These are phyloP conservation scores for Spodoptera picta DNA, from an alignment of 2,888 invertebrate species.

Conservation along the genomic window DNA sequence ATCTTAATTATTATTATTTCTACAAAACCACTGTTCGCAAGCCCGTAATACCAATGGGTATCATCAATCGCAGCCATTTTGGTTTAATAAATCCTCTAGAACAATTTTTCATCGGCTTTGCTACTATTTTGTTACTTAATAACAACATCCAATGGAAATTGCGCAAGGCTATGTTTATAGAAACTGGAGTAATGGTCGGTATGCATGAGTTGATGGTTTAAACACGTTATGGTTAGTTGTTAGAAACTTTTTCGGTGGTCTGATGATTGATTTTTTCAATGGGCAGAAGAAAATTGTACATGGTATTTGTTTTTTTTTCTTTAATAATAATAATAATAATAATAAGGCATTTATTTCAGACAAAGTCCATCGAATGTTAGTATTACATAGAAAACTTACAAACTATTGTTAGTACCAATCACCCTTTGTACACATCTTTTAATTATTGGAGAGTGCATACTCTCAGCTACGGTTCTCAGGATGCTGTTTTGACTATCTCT, in stretches of 20 bases:
- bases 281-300: too few relatives aligned
- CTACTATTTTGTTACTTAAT: constrained; percentile 66
- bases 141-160: constrained; percentile 62
- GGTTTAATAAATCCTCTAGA: constrained; percentile 70
- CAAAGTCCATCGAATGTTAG: too few relatives aligned
- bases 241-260: constrained; percentile 20
- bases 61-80: constrained; percentile 70
- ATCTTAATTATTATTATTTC: constrained; percentile 82
- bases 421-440: too few relatives aligned
- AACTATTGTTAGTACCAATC: too few relatives aligned
- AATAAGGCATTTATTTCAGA: too few relatives aligned
- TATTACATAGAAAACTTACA: too few relatives aligned
- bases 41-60: constrained; percentile 72
- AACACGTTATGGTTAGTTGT: constrained; percentile 33
- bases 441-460: too few relatives aligned
- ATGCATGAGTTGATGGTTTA: constrained; percentile 22
- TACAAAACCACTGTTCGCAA: constrained; percentile 66
- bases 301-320: too few relatives aligned
- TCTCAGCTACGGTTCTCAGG: too few relatives aligned
- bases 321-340: too few relatives aligned
- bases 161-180: constrained; percentile 60
- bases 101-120: constrained; percentile 68
- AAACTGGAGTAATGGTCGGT: constrained; percentile 48
- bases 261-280: constrained; percentile 15
- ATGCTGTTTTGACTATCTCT: too few relatives aligned